Base-by-base conservation (phyloP, 2,797 vertebrate species). In the Protosalanx chinensis region DNA sequence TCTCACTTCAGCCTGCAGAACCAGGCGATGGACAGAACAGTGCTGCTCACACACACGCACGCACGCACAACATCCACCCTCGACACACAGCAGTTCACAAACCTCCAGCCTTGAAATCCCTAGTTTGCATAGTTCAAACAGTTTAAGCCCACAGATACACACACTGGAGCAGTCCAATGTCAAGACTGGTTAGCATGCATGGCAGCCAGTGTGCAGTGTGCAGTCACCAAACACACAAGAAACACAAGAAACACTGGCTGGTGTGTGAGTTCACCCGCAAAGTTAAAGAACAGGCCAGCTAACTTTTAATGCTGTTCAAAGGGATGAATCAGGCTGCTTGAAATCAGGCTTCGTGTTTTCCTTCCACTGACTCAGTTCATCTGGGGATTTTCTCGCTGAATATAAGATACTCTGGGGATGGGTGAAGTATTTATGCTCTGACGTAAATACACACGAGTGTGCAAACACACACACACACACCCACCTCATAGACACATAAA, bases 171-270 rank as follows among this genome's bases (percentile, higher is more conserved):
- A 64, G 58, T 71, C 58, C 0, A 74, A 76, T 58, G 46, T 63
- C 64, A 62, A 75, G 32, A 72, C 64, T 73, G 41, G 56, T 78
- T 75, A 67, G 76, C 56, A 77, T 78, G 61, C 62, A 41, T 67
- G 27, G 64, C 70, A 71, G 57, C 7, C 4, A 61, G 60, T 6
- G 10, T 66, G 71, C 65, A 72, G 35, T 49, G 20, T 66, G 13
- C 49, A 30, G 3, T 41, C 68, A 61, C 33, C 66, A 64, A 60
- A n/a, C 8, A n/a, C n/a, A n/a, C n/a, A n/a, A n/a, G n/a, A n/a
- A n/a, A n/a, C n/a, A n/a, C n/a, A n/a, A 58, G 2, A 23, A 23
- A 20, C 41, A 72, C 62, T 5, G 29, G 13, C 62, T 6, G 29
- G 13, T 3, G 69, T 35, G 27, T 8, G 46, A 27, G 29, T 23